Evolutionary conservation across 2,113 vertebrate species (phyloP).

Genomic region (Oreocharis arfaki): DNA sequence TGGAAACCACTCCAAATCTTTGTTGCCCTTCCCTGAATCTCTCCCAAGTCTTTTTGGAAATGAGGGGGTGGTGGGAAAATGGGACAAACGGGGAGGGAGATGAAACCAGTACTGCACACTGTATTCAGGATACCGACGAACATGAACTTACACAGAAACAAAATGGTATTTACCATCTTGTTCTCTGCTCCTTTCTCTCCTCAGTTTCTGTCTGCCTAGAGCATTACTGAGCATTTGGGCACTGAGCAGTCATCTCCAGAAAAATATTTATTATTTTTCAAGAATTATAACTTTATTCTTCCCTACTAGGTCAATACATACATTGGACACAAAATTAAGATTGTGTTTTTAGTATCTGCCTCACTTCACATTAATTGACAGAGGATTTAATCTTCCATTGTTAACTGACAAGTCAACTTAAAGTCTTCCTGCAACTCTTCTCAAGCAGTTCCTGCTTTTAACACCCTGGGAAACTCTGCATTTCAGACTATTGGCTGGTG

Average conservation of each 20-base stretch:
- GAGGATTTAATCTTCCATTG: not conserved
- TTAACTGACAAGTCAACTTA: not conserved
- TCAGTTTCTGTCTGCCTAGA: not conserved
- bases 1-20: not conserved
- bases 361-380: not conserved
- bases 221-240: not conserved
- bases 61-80: not conserved
- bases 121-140: rapidly evolving
- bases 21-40: not conserved
- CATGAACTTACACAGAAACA: not conserved
- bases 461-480: not conserved
- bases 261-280: not conserved
- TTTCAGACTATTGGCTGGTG: not conserved
- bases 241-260: not conserved
- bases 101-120: not conserved
- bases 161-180: not conserved
- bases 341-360: not conserved
- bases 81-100: not conserved
- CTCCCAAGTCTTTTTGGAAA: not conserved
- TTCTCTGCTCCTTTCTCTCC: not conserved
- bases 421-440: not conserved
- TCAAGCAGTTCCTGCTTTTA: not conserved
- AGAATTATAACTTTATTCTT: not conserved
- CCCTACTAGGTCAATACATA: not conserved
- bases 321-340: not conserved